A percentile compares a stretch with the other conserved stretches of the same genome.
These are phyloP conservation scores for Perizoma affinitatum DNA, from an alignment of 2,888 invertebrate species.

Conservation along the genomic window DNA sequence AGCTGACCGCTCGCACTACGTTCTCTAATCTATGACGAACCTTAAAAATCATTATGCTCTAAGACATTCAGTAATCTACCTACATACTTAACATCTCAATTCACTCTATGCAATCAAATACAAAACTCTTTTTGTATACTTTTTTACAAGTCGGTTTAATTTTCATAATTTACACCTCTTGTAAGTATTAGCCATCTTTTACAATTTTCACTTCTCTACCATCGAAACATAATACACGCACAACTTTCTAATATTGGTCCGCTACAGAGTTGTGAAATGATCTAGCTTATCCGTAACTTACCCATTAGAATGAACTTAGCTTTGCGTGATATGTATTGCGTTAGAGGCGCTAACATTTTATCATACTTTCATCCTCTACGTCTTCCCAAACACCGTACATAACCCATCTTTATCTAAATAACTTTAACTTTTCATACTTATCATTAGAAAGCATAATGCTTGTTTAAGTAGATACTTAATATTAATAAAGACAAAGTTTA, in stretches of 20 bases:
- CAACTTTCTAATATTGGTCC: constrained; percentile 85
- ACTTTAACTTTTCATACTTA: constrained; percentile 32
- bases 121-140: constrained; percentile 12
- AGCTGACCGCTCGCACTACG: constrained; percentile 78
- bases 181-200: constrained; percentile 16
- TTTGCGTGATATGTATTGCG: constrained; percentile 83
- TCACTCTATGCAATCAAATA: constrained; percentile 27
- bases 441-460: constrained; percentile 45
- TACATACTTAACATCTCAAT: constrained; percentile 59
- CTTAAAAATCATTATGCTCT: constrained; percentile 69
- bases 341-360: constrained; percentile 72
- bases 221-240: constrained; percentile 71
- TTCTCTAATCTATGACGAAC: constrained; percentile 66
- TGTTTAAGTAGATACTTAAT: constrained; percentile 42
- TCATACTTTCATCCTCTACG: constrained; percentile 46
- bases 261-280: constrained; percentile 81
- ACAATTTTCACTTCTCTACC: constrained; percentile 26
- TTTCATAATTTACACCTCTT: constrained; percentile 11
- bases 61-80: constrained; percentile 66
- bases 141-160: constrained; percentile 9
- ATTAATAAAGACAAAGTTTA: constrained; percentile 54
- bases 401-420: constrained; percentile 42
- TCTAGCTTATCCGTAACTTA: constrained; percentile 75
- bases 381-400: constrained; percentile 48
- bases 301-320: constrained; percentile 77